Conservation (phyloP, 2,888 invertebrate genomes). For the Tubulanus polymorphus region DNA sequence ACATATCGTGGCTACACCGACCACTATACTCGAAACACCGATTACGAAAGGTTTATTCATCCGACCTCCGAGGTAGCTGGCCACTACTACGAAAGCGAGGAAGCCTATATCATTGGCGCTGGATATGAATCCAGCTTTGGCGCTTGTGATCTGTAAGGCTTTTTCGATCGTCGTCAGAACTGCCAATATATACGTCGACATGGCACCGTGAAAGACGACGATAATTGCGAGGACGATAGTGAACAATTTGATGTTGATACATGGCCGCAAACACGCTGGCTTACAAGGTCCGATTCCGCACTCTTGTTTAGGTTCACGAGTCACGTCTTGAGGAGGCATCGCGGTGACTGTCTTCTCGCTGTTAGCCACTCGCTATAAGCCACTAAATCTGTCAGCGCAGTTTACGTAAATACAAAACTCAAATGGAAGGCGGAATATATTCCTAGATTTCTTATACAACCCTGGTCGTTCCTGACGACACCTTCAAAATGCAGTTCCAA, state of each 20-base stretch:
- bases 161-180: neutral
- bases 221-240: neutral
- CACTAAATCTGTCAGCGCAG: too few relatives aligned
- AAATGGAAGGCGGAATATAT: too few relatives aligned
- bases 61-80: neutral
- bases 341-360: too few relatives aligned
- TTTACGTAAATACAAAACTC: too few relatives aligned
- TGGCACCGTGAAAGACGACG: neutral
- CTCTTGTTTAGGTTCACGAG: too few relatives aligned
- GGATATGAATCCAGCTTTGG: neutral
- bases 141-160: neutral
- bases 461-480: too few relatives aligned
- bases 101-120: slow-evolving; percentile 1
- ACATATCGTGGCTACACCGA: neutral
- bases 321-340: too few relatives aligned
- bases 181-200: neutral
- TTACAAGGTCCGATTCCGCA: neutral
- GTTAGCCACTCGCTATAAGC: too few relatives aligned
- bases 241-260: neutral
- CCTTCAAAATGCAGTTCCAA: too few relatives aligned
- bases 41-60: neutral
- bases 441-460: too few relatives aligned
- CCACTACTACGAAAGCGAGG: neutral
- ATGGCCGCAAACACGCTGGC: neutral
- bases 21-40: neutral